Conservation (phyloP, 2,113 vertebrate species). For the Menidia beryllina region DNA sequence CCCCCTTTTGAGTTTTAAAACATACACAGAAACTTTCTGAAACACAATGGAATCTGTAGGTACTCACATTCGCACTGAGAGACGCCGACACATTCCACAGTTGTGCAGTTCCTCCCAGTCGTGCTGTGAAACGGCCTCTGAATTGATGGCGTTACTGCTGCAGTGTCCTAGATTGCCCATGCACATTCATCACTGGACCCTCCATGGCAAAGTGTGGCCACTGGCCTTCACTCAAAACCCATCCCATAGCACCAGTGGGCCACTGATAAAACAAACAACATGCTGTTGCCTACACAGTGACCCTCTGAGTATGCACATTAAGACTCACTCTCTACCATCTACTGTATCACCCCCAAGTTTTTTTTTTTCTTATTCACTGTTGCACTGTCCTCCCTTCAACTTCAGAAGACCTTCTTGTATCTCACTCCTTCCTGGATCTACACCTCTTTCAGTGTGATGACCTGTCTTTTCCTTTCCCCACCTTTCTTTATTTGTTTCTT, state of each 20-base stretch:
- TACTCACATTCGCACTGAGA: slow-evolving; percentile 45
- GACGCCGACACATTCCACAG: slow-evolving; percentile 49
- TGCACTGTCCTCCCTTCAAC: slow-evolving; percentile 8
- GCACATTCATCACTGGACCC: slow-evolving; percentile 84
- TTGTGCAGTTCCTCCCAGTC: slow-evolving; percentile 51
- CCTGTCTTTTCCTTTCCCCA: slow-evolving; percentile 31
- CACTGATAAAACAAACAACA: slow-evolving; percentile 83
- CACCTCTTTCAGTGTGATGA: slow-evolving; percentile 37
- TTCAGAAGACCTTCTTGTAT: slow-evolving; percentile 35
- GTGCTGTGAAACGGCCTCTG: slow-evolving; percentile 64
- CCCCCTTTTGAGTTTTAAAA: slow-evolving; percentile 62
- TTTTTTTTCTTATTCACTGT: slow-evolving; percentile 41
- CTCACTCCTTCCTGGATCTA: slow-evolving; percentile 45
- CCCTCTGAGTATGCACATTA: slow-evolving; percentile 68
- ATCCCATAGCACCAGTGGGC: slow-evolving; percentile 73
- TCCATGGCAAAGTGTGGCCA: slow-evolving; percentile 76
- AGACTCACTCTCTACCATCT: slow-evolving; percentile 38
- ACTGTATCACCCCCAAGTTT: slow-evolving; percentile 17
- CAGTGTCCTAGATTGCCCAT: slow-evolving; percentile 83
- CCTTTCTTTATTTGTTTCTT: slow-evolving; percentile 47
- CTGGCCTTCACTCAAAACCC: slow-evolving; percentile 78
- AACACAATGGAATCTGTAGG: slow-evolving; percentile 71
- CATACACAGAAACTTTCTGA: slow-evolving; percentile 54
- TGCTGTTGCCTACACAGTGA: slow-evolving; percentile 64
- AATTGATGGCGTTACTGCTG: slow-evolving; percentile 88